Base-by-base conservation (phyloP, 2,797 vertebrate species). In the Anas bernieri region DNA sequence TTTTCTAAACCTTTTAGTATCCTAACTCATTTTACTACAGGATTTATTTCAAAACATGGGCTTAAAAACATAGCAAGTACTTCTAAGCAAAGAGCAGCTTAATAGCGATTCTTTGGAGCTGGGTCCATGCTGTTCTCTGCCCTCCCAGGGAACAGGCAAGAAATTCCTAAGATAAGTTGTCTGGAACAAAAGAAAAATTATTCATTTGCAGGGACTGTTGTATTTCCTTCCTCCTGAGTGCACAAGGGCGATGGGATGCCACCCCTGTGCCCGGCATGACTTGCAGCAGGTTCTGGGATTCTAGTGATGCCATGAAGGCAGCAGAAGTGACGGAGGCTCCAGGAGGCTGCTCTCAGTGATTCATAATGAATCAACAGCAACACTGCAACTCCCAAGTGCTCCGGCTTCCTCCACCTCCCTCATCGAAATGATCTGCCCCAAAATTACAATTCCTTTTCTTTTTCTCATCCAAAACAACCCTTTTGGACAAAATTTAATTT, bases 251-350 rank as follows among this genome's bases (percentile, higher is more conserved):
- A 2, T 11, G 11, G 62, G 54, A 9, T 1, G 26, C 69, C 25
- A 11, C 39, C 54, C 68, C 77, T 26, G 30, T 15, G 0, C 9
- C 63, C 76, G 43, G 6, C 6, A 15, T 22, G 54, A 54, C 45
- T 37, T 1, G 9, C 2, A 5, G 41, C 2, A 1, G 23, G 12
- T 50, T 50, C 23, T 50, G 48, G 8, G 72, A 4, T 55, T 14
- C 64, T 23, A 37, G 59, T 0, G 11, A 4, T 37, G 5, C 58
- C 55, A 1, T 16, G 66, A 2, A 22, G 0, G 7, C 3, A 33
- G 41, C 66, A 78, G 74, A 12, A 28, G 59, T 0, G 43, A 23
- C 43, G 3, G 45, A 22, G 33, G 76, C 10, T 22, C 13, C 1
- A 64, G 26, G 33, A 25, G 88, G 48, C 33, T 20, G 73, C 39